A percentile compares a stretch with the other conserved stretches of the same genome.
Conservation (phyloP, 92 coral and sea anemone genomes). For the Chrysogorgia sp. region DNA sequence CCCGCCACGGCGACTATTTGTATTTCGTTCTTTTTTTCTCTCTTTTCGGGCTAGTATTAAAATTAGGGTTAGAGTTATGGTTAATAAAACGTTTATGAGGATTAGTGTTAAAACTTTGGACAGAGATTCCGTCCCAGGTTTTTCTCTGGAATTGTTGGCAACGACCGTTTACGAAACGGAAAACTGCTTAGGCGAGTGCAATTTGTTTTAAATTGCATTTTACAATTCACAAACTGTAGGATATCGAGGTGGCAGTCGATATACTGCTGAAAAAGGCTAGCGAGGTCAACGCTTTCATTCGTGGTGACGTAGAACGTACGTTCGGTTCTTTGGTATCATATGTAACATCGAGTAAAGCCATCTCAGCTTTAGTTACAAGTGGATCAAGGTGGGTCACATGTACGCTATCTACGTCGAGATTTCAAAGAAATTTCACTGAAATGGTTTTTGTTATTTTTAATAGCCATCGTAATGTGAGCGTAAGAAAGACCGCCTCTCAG, state of each 20-base stretch:
- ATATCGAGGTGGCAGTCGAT: constrained; percentile 80
- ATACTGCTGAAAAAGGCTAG: constrained; percentile 79
- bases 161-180: too few relatives aligned
- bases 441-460: neutral
- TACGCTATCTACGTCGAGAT: neutral
- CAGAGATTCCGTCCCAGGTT: too few relatives aligned
- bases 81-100: too few relatives aligned
- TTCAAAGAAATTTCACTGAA: too few relatives aligned
- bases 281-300: constrained; percentile 88
- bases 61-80: too few relatives aligned
- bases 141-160: too few relatives aligned
- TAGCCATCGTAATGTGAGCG: constrained; percentile 86
- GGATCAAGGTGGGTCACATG: constrained; percentile 78
- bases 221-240: constrained; percentile 48
- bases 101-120: too few relatives aligned
- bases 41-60: too few relatives aligned
- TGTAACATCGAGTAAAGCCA: constrained; percentile 74
- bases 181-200: too few relatives aligned
- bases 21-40: too few relatives aligned
- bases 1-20: too few relatives aligned
- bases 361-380: constrained; percentile 72
- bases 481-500: constrained; percentile 93
- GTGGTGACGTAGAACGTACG: constrained; percentile 90
- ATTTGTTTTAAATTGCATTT: too few relatives aligned
- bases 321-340: constrained; percentile 74